phyloP scores from a whole-genome alignment of 2,888 invertebrate species.

The Aethes cnicana region DNA sequence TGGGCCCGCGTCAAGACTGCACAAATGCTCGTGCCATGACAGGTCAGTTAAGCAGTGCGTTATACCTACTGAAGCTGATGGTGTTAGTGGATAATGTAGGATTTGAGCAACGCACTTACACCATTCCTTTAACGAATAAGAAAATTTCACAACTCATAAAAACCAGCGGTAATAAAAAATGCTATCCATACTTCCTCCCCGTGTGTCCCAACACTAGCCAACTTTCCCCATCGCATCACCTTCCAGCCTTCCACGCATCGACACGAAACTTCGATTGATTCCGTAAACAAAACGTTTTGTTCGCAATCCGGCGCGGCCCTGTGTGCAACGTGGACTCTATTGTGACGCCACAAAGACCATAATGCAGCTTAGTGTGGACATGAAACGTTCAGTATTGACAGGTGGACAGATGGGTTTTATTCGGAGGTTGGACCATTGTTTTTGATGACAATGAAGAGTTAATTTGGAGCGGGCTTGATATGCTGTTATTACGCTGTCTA shows the following conservation, averaged over 20 bases:
- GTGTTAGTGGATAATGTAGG: no score
- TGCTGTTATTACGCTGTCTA: conserved; percentile 25
- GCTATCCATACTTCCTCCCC: conserved; percentile 24
- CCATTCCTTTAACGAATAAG: no score
- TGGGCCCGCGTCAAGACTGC: no score
- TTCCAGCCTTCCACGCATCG: conserved; percentile 69
- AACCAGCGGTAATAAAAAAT: conserved; percentile 1
- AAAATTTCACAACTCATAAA: no score
- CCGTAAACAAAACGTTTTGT: conserved; percentile 73
- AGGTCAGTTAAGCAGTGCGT: no score
- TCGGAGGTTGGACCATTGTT: conserved; percentile 21
- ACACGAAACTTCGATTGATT: conserved; percentile 74
- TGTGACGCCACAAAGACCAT: not conserved
- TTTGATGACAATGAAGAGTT: conserved; percentile 28
- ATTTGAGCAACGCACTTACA: no score
- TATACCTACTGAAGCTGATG: no score
- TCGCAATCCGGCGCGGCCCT: conserved; percentile 64
- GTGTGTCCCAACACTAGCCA: conserved; percentile 57
- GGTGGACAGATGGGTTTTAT: conserved; percentile 20
- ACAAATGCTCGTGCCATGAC: no score
- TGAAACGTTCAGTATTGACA: no score
- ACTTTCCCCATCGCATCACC: conserved; percentile 58
- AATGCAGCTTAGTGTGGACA: not conserved
- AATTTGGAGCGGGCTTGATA: conserved; percentile 27
- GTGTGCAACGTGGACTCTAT: conserved; percentile 34